Evolutionary conservation across 2,113 vertebrate genomes (phyloP).

Genomic region (Crotalus horridus): DNA sequence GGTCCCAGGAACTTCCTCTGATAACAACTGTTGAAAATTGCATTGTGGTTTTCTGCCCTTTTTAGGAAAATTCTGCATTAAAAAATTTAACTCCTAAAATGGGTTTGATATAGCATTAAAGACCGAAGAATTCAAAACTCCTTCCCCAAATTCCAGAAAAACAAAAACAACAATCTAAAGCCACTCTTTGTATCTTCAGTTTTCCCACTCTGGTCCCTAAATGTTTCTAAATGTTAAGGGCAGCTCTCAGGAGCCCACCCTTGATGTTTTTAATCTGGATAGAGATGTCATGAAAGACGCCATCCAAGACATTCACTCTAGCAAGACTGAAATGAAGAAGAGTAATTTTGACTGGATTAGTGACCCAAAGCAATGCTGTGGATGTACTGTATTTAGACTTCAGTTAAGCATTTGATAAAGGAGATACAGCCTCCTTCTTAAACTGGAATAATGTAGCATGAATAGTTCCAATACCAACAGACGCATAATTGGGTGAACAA

Average conservation of each 20-base stretch:
- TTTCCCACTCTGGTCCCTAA: neutral
- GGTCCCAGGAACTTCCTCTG: neutral
- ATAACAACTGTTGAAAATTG: neutral
- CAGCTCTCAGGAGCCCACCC: neutral
- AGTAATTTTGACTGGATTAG: neutral
- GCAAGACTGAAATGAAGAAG: neutral
- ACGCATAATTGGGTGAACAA: neutral
- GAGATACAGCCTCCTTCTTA: neutral
- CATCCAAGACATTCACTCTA: neutral
- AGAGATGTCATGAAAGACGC: neutral
- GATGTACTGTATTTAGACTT: neutral
- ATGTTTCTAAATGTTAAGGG: neutral
- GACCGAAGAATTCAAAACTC: neutral
- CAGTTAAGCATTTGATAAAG: neutral
- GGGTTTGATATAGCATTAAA: neutral
- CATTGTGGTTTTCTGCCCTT: neutral
- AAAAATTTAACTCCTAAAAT: neutral
- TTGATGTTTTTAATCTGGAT: neutral
- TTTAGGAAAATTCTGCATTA: neutral
- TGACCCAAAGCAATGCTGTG: neutral
- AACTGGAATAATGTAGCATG: neutral
- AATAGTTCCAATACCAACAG: neutral
- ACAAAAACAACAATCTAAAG: neutral
- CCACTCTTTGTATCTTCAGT: neutral
- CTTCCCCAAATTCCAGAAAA: neutral